A percentile compares a stretch with the other conserved stretches of the same genome.
Evolutionary conservation across 2,888 invertebrate genomes (phyloP).

Genomic region (Odiellus spinosus): DNA sequence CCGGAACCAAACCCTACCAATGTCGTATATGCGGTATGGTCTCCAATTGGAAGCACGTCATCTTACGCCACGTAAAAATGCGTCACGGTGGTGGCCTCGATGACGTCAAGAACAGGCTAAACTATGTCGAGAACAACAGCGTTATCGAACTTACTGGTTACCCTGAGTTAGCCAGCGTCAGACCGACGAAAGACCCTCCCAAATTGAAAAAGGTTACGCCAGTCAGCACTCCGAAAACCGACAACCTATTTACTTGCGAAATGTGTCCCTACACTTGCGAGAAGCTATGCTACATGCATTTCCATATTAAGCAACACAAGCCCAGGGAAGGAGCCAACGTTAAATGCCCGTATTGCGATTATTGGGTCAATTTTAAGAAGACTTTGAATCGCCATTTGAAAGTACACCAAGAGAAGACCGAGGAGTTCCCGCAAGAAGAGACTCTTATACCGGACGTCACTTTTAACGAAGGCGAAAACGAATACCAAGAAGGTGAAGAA

Average conservation of each 20-base stretch:
- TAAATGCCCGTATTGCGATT: constrained; percentile 66
- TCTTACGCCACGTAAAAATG: constrained; percentile 26
- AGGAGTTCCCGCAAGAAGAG: neutral
- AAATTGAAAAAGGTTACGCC: neutral
- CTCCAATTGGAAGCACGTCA: constrained; percentile 30
- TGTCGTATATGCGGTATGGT: constrained; percentile 27
- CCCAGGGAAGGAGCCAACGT: constrained; percentile 46
- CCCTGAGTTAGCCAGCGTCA: neutral
- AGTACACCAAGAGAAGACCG: constrained; percentile 37
- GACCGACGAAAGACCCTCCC: neutral
- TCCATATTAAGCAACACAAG: constrained; percentile 52
- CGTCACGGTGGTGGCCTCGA: constrained; percentile 19
- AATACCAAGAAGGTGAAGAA: too few relatives aligned
- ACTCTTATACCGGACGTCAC: too few relatives aligned
- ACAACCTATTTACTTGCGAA: constrained; percentile 34
- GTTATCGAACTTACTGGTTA: neutral
- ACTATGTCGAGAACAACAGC: constrained; percentile 10
- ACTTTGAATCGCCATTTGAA: constrained; percentile 48
- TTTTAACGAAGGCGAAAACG: too few relatives aligned
- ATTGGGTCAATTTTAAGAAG: constrained; percentile 35
- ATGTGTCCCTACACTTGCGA: constrained; percentile 55
- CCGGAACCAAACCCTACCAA: constrained; percentile 18
- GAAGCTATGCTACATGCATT: constrained; percentile 41
- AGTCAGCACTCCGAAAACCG: neutral
- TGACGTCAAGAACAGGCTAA: constrained; percentile 17